phyloP scores from a whole-genome alignment of 2,113 vertebrate genomes.

The Corapipo altera region DNA sequence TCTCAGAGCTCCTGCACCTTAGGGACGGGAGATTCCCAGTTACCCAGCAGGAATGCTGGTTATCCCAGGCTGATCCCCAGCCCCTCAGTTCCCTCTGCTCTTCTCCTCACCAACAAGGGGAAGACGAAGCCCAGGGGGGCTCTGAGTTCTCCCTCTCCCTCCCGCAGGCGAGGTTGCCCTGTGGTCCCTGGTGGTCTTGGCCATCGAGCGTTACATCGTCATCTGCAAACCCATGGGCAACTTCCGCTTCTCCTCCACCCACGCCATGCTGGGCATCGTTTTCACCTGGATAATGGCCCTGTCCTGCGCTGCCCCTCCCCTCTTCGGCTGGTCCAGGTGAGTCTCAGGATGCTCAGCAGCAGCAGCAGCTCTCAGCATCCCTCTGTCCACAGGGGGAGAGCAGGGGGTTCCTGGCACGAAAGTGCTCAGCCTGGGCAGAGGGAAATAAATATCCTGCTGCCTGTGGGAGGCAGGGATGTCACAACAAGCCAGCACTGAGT shows the following conservation, averaged over 20 bases:
- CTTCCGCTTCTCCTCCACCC: slow-evolving; percentile 75
- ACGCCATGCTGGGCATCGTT: slow-evolving; percentile 71
- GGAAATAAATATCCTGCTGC: not conserved
- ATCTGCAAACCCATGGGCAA: slow-evolving; percentile 84
- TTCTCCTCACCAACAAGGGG: not conserved
- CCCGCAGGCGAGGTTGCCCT: slow-evolving; percentile 72
- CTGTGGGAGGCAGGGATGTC: not conserved
- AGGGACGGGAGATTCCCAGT: rapidly evolving
- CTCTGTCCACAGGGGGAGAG: not conserved
- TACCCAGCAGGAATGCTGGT: not conserved
- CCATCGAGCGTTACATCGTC: slow-evolving; percentile 80
- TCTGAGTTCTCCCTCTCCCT: not conserved
- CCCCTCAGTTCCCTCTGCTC: not conserved
- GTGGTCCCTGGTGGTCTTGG: slow-evolving; percentile 82
- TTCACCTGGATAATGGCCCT: slow-evolving; percentile 82
- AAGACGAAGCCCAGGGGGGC: not conserved
- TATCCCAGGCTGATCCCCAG: not conserved
- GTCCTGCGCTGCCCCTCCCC: slow-evolving; percentile 73
- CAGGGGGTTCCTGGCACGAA: not conserved
- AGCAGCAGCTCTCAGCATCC: rapidly evolving
- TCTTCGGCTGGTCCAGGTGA: slow-evolving; percentile 82
- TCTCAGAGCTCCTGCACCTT: rapidly evolving
- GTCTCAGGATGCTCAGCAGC: not conserved
- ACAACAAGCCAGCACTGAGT: not conserved
- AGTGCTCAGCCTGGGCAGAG: not conserved